Evolutionary conservation across 2,113 vertebrate genomes (phyloP).

Genomic region (Trogon surrucura): DNA sequence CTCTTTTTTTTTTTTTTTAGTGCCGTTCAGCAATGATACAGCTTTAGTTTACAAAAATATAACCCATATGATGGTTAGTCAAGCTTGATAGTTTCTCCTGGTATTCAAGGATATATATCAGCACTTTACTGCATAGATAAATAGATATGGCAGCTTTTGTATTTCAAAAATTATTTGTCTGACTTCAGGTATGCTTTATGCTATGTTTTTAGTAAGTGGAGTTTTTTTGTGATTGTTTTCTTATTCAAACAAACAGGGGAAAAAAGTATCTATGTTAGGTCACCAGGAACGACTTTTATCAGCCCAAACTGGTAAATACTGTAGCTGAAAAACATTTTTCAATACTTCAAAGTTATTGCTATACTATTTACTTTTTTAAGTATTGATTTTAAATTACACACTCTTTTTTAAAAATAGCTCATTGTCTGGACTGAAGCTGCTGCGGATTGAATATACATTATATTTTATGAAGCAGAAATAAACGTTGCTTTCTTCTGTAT

Average conservation of each 20-base stretch:
- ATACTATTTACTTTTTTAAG: not conserved
- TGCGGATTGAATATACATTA: not conserved
- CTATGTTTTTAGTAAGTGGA: not conserved
- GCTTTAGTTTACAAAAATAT: not conserved
- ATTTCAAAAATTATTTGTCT: not conserved
- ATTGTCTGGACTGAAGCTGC: not conserved
- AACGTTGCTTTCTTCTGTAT: not conserved
- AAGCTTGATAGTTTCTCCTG: not conserved
- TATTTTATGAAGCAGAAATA: conserved; percentile 11
- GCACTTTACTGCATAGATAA: not conserved
- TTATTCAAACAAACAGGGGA: not conserved
- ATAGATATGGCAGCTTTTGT: not conserved
- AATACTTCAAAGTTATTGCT: not conserved
- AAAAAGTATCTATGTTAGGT: not conserved
- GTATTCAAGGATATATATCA: not conserved
- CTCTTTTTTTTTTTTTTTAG: not conserved
- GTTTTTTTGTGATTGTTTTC: not conserved
- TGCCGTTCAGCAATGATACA: not conserved
- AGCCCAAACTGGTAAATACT: not conserved
- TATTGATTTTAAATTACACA: conserved; percentile 7
- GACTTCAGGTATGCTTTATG: not conserved
- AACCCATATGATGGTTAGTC: not conserved
- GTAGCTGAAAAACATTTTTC: not conserved
- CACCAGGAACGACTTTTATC: not conserved
- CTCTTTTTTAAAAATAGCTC: conserved; percentile 2